Evolutionary conservation across 2,888 invertebrate species (phyloP).

Genomic region (Patella ulyssiponensis): DNA sequence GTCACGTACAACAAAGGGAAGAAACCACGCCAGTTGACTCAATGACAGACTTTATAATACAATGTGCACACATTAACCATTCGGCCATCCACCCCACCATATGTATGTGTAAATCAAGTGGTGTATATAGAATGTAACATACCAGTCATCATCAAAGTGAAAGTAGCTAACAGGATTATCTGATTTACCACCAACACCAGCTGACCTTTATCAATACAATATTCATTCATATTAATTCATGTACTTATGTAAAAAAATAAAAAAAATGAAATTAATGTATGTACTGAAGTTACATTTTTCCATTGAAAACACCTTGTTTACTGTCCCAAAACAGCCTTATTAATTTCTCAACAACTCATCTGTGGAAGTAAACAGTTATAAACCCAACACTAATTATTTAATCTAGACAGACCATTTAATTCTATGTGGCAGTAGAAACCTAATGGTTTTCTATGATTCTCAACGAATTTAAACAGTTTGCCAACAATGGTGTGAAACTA

Average conservation of each 20-base stretch:
- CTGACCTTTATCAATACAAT: slow-evolving; percentile 46
- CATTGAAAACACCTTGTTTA: not conserved
- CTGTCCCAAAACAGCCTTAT: not conserved
- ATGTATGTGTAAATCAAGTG: not conserved
- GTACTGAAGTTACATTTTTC: not conserved
- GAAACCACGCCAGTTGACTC: no score
- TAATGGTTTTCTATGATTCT: no score
- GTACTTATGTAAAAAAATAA: no score
- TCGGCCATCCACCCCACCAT: not conserved
- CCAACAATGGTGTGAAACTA: no score
- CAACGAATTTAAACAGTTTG: no score
- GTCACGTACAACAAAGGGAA: no score
- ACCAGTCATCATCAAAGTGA: slow-evolving; percentile 68
- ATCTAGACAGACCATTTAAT: not conserved
- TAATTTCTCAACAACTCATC: not conserved
- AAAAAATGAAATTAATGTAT: no score
- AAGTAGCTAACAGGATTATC: slow-evolving; percentile 69
- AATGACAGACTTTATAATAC: no score
- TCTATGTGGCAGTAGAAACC: not conserved
- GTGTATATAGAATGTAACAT: slow-evolving; percentile 20
- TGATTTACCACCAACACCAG: slow-evolving; percentile 62
- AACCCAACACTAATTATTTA: no score
- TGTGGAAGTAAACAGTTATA: no score
- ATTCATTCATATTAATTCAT: not conserved
- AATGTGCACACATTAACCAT: no score